Evolutionary conservation across 1,140 invertebrate genomes (phyloP), one percentile per base, ranked within the genome.

Genomic region (Euglossa dilemma): DNA sequence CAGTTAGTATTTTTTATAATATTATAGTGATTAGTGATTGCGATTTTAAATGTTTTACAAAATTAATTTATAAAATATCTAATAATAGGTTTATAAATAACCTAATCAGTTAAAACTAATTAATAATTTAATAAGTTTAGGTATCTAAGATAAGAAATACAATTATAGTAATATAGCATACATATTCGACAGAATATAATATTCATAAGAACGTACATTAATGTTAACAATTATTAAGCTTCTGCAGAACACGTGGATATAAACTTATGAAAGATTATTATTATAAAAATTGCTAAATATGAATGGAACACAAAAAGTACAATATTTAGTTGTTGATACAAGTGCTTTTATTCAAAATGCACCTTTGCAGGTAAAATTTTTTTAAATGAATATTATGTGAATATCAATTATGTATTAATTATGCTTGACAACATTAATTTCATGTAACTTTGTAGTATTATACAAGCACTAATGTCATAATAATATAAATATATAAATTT

Each of bases 311-410:
- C 90, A 88, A n/a, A 95, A 95, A 93, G 87, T 95, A 7, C 91
- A 95, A 82, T 94, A 95, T 90, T 91, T 96, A 5, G 90, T 96
- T 5, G 95, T 96, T 28, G 96, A 96, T 91, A 96, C 96, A 11
- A 95, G 95, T 85, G 95, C 95, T 73, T 96, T 96, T 84, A 96
- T 96, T 45, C 95, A 95, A 88, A 95, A 96, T 85, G 95, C 95
- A 28, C 89, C 94, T 36, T 90, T 96, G 0, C 95, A 96, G 91
- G 95, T 96, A 91, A 91, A 78, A 6, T 73, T 59, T 63, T 52
- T 36, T 14, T 43, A 16, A 7, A 25, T 74, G 25, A 1, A 28
- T 50, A 57, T 73, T 16, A 54, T 56, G 1, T 45, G 0, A 45
- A 79, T 52, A 52, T 28, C 6, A 61, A 7, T 47, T 79, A 43